Percentiles rank a stretch among this genome's conserved stretches.
These are phyloP conservation scores for Karalla daura DNA, from an alignment of 2,797 vertebrate species.

Conservation along the genomic window DNA sequence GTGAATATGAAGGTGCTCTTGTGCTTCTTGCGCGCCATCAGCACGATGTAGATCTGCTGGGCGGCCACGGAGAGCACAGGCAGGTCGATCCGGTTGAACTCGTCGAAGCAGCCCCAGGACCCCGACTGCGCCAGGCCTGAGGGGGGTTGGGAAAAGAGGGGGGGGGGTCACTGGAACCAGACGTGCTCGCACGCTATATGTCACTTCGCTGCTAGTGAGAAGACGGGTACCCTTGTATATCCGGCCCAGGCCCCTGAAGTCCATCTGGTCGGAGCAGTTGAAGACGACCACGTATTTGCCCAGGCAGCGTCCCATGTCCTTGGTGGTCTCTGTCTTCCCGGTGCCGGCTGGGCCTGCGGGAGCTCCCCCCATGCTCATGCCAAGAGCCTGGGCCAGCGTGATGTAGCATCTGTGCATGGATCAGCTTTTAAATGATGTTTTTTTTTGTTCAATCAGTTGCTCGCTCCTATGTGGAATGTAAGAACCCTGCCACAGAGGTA, in stretches of 20 bases:
- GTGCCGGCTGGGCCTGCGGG: constrained; percentile 86
- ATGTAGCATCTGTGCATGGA: constrained; percentile 87
- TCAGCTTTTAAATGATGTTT: too few relatives aligned
- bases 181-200: too few relatives aligned
- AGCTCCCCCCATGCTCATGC: constrained; percentile 92
- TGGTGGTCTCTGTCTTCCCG: constrained; percentile 86
- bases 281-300: constrained; percentile 93
- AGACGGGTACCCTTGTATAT: constrained; percentile 91
- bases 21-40: constrained; percentile 88
- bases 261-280: constrained; percentile 93
- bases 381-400: constrained; percentile 88
- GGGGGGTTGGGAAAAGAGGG: constrained; percentile 64
- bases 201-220: too few relatives aligned
- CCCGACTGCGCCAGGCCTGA: constrained; percentile 87
- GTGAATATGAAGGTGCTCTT: constrained; percentile 86
- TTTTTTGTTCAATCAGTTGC: too few relatives aligned
- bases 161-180: neutral
- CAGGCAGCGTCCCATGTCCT: constrained; percentile 91
- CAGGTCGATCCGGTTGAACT: constrained; percentile 90
- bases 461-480: too few relatives aligned
- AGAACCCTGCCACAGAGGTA: too few relatives aligned
- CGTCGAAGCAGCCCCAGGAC: constrained; percentile 88
- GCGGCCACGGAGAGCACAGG: constrained; percentile 90
- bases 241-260: constrained; percentile 90
- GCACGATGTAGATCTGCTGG: constrained; percentile 90